phyloP scores from a whole-genome alignment of 2,113 vertebrate genomes.

The Climacteris rufus region DNA sequence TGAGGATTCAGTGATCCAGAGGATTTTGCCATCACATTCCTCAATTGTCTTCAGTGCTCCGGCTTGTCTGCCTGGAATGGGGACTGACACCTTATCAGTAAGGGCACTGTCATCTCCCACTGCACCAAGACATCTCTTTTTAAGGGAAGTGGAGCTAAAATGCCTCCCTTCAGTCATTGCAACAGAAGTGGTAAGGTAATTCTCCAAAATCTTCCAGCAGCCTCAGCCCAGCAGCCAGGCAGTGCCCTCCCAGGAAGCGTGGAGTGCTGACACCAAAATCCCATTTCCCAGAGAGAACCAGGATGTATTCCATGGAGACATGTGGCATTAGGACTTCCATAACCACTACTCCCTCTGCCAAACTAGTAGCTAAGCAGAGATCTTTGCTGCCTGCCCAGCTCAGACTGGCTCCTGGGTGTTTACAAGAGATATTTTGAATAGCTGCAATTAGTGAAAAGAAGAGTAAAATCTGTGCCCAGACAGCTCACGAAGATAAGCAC shows the following conservation, averaged over 20 bases:
- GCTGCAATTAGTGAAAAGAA: background rate
- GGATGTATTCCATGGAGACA: background rate
- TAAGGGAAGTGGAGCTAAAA: background rate
- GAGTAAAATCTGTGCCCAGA: background rate
- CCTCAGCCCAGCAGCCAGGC: background rate
- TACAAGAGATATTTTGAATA: background rate
- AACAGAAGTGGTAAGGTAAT: background rate
- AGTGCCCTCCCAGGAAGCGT: fast-evolving
- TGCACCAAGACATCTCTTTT: background rate
- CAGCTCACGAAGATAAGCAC: background rate
- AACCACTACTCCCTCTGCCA: background rate
- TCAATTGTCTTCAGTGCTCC: background rate
- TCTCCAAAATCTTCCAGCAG: background rate
- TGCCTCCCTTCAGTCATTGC: fast-evolving
- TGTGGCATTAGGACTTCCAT: background rate
- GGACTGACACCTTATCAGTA: background rate
- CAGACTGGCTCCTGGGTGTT: background rate
- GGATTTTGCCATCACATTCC: background rate
- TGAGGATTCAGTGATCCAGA: fast-evolving
- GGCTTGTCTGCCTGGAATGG: background rate
- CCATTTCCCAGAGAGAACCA: background rate
- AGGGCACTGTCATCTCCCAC: background rate
- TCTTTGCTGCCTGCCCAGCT: background rate
- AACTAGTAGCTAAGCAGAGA: background rate
- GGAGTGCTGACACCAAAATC: background rate